Evolutionary conservation across 2,888 invertebrate species (phyloP).

Genomic region (Melitaea athalia): DNA sequence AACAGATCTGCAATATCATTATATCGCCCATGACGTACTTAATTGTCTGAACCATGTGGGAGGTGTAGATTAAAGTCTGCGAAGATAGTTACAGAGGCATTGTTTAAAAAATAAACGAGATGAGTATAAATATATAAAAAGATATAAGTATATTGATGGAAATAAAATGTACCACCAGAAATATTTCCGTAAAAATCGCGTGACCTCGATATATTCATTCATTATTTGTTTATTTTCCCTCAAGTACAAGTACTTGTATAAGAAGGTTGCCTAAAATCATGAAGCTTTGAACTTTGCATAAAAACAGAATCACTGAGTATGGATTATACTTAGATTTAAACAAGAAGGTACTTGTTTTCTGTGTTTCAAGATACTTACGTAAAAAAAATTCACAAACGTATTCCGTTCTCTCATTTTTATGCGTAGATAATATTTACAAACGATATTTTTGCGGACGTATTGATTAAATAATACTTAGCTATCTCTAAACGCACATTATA

Average conservation of each 20-base stretch:
- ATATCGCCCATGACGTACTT: not conserved
- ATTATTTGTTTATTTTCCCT: conserved; percentile 15
- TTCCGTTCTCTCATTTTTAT: too few species aligned
- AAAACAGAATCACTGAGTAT: not conserved
- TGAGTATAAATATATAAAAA: not conserved
- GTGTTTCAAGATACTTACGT: too few species aligned
- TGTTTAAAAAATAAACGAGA: not conserved
- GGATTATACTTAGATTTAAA: too few species aligned
- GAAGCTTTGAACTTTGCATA: not conserved
- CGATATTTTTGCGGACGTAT: too few species aligned
- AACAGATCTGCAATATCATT: not conserved
- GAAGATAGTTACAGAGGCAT: not conserved
- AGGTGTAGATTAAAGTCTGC: not conserved
- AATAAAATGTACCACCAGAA: conserved; percentile 3
- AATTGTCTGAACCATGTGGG: not conserved
- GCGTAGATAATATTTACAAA: too few species aligned
- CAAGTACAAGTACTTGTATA: not conserved
- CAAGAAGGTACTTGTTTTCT: too few species aligned
- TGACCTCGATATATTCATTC: conserved; percentile 19
- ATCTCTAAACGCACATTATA: too few species aligned
- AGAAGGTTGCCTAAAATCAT: conserved; percentile 15
- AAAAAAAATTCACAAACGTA: too few species aligned
- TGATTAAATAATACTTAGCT: too few species aligned
- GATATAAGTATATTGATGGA: too few species aligned
- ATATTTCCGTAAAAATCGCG: conserved; percentile 17